A percentile compares a stretch with the other conserved stretches of the same genome.
Conservation (phyloP, 2,888 invertebrate species). For the Lissonota sp. region DNA sequence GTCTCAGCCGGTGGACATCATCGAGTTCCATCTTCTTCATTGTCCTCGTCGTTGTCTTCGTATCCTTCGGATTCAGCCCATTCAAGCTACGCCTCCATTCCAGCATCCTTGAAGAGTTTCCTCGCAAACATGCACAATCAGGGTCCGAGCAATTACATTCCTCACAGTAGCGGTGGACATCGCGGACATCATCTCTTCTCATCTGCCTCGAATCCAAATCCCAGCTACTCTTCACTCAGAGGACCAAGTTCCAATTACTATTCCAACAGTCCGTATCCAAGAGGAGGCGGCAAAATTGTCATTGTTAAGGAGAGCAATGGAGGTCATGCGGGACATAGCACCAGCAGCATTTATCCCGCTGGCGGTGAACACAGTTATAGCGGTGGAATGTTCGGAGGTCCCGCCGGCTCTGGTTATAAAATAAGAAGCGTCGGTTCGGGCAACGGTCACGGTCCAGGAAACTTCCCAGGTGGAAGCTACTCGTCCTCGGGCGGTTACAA, state of each 20-base stretch:
- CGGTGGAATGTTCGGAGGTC: slow-evolving; percentile 58
- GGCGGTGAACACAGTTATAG: slow-evolving; percentile 60
- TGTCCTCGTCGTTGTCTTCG: slow-evolving; percentile 28
- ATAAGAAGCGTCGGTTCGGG: slow-evolving; percentile 69
- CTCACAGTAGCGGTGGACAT: slow-evolving; percentile 59
- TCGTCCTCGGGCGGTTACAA: slow-evolving; percentile 68
- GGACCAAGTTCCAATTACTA: slow-evolving; percentile 70
- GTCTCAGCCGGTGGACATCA: slow-evolving; percentile 34
- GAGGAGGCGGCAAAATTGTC: slow-evolving; percentile 72
- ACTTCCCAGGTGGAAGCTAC: slow-evolving; percentile 67
- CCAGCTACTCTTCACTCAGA: slow-evolving; percentile 66
- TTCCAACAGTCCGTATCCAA: slow-evolving; percentile 66
- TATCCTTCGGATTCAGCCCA: slow-evolving; percentile 52
- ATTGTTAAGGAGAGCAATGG: slow-evolving; percentile 72
- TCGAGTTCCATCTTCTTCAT: slow-evolving; percentile 40
- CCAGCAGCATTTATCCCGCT: slow-evolving; percentile 60
- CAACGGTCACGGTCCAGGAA: slow-evolving; percentile 66
- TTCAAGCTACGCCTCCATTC: slow-evolving; percentile 57
- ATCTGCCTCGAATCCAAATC: slow-evolving; percentile 55
- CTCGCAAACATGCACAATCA: slow-evolving; percentile 55
- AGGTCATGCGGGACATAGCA: slow-evolving; percentile 54
- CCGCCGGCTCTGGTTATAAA: slow-evolving; percentile 69
- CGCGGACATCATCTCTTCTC: slow-evolving; percentile 54
- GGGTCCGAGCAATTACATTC: slow-evolving; percentile 57
- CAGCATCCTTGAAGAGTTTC: slow-evolving; percentile 48